Evolutionary conservation across 2,113 vertebrate species (phyloP), one percentile per base, ranked within the genome.

Genomic region (Ctenodactylus gundi): DNA sequence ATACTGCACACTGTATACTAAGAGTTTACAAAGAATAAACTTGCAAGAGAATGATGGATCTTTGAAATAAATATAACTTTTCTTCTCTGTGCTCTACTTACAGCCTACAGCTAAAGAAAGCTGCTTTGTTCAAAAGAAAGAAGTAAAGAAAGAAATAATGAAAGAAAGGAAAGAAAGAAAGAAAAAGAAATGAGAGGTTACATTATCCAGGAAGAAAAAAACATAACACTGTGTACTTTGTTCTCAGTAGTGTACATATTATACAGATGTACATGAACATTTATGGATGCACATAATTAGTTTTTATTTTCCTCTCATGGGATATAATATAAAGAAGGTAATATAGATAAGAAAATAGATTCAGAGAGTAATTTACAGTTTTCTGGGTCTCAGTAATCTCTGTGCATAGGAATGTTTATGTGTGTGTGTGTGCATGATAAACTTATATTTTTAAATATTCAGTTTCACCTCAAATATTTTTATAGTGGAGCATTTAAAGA

Each of bases 401-500:
- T 57, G 46, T 39, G 34, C 15, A 68, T 31, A 17, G 62, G 20
- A 49, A 51, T 4, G 31, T 85, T n/a, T n/a, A 36, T 77, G 39
- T 64, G 10, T 53, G 13, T 81, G 18, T 36, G 58, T 23, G 18
- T 72, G 36, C 39, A 46, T 27, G 49, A 41, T 70, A 77, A 86
- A 62, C 23, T 31, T 68, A 0, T 85, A 89, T 65, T 80, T 51
- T 21, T 27, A n/a, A 57, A 82, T 64, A 36, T 83, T 87, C 53
- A 34, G 36, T 81, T 77, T 44, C 64, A 46, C 44, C 41, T 44
- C 36, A 91, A 86, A 84, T 87, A 67, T 27, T 65, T 94, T 86
- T 91, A 39, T 68, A 65, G 58, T n/a, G 60, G 68, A 90, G 78
- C n/a, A 93, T 29, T 84, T 58, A 91, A 41, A 84, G 65, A 70